Base-by-base conservation (phyloP, 2,797 vertebrate genomes). In the Cichlasoma orientale region DNA sequence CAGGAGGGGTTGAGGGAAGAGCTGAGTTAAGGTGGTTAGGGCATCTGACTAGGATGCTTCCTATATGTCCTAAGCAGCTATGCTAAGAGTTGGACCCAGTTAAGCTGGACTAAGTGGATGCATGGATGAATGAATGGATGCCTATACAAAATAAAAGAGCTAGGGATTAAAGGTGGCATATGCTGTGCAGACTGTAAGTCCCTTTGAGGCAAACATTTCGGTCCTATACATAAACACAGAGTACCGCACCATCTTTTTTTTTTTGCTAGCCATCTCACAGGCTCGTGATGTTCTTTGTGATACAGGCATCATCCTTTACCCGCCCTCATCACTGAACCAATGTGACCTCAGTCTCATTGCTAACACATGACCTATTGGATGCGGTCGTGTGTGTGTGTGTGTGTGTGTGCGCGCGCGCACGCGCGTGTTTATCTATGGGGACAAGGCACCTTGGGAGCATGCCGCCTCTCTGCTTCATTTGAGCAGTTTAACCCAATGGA, bases 391-490 rank as follows among this genome's bases (percentile, higher is more conserved):
- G 58, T 53, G 27, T 73, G 11, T 71, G 19, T 57, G 27, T 12
- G 31, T 72, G 23, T 72, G 41, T 56, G 44, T 61, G 33, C 56
- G 29, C 72, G 19, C 12, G 18, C 31, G 4, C 11, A 18, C 6
- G 10, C 72, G 29, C 50, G 29, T 63, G 54, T 80, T 81, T 82
- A 58, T 77, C 68, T 77, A 8, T 16, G 10, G 79, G 77, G 55
- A 68, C 44, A 2, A 27, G 47, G 25, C 66, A 73, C 74, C 36
- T 61, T 47, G 75, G 66, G 79, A 81, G 57, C 57, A 56, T 44
- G 54, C 50, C n/a, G 71, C 56, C 66, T 82, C 33, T 33, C 31
- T 74, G 78, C 82, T 77, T 88, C 77, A 72, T 82, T 89, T 82
- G 83, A 91, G 81, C 25, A 1, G 54, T 71, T 80, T 74, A 80